Base-by-base conservation (phyloP, 2,797 vertebrate genomes). In the Pangasius mekongensis region DNA sequence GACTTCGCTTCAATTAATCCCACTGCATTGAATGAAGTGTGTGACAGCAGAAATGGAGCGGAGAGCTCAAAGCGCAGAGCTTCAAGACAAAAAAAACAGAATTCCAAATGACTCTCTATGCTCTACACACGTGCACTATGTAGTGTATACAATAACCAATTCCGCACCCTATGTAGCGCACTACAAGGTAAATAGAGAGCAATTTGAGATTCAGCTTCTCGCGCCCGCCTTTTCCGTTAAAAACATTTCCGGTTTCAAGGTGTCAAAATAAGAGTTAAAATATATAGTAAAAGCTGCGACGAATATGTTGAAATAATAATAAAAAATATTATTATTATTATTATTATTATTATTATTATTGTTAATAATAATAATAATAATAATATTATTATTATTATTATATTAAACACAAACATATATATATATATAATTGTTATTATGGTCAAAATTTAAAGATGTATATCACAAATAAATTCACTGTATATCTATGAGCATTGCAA, bases 1-100 rank as follows among this genome's bases (percentile, higher is more conserved):
- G 14, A 49, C 43, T 33, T 2, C 0, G 3, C 58, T 49, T 33
- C 5, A 52, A 84, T 69, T 69, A 69, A 84, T 69, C 47, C 30
- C n/a, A 3, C n/a, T 52, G 47, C 33, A 84, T 18, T 67, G 82
- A 67, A 67, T 52, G 43, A 67, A 67, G 64, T 84, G 11, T 8
- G 14, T 52, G 83, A 69, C 83, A 69, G 43, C 64, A 84, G 83
- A 69, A 84, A 84, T 54, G 64, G 47, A 69, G 47, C 47, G 54
- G 5, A 49, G 24, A 16, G 11, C 60, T 43, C 36, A 47, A 43
- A 11, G 62, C 60, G n/a, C 62, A 52, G 16, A 8, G 58, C 36
- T 2, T 47, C 13, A 10, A 16, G 58, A 2, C 3, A 27, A 43
- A 0, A 58, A 2, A 43, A 43, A 39, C 1, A 58, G 7, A 47